Percentiles rank a stretch among this genome's conserved stretches.
Conservation (phyloP, 2,797 vertebrate genomes). For the Petrocephalus sullivani region DNA sequence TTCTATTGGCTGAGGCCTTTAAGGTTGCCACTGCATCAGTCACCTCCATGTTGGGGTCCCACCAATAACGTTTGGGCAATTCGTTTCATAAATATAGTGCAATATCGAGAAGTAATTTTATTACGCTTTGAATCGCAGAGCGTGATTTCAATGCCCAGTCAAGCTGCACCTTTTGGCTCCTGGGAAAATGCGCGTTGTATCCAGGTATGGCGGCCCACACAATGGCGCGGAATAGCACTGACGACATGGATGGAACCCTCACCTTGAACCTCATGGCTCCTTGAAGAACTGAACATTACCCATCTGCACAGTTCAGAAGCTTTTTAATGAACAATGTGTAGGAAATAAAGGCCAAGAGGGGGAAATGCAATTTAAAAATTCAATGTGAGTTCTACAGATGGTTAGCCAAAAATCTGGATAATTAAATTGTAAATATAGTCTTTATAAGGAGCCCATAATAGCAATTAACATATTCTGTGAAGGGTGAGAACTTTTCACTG, state of each 20-base stretch:
- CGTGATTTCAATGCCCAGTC: conserved; percentile 1
- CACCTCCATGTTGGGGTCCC: neutral
- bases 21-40: neutral
- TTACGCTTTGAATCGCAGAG: neutral
- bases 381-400: conserved; percentile 71
- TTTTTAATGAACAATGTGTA: conserved; percentile 73
- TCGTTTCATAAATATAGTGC: neutral
- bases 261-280: conserved; percentile 74
- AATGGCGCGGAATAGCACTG: conserved; percentile 61
- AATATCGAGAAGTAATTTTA: neutral
- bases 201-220: conserved; percentile 34
- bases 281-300: conserved; percentile 67
- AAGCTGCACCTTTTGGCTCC: neutral
- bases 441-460: conserved; percentile 61
- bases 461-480: conserved; percentile 75
- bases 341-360: conserved; percentile 68
- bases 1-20: neutral
- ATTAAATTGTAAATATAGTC: conserved; percentile 73
- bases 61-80: neutral
- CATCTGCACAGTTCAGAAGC: conserved; percentile 79
- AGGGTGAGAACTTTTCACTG: conserved; percentile 71
- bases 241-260: conserved; percentile 62
- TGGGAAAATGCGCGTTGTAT: neutral
- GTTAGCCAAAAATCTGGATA: conserved; percentile 71
- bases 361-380: conserved; percentile 68